Percentiles rank a stretch among this genome's conserved stretches.
Conservation (phyloP, 1,140 invertebrate genomes). For the Fopius arisanus region DNA sequence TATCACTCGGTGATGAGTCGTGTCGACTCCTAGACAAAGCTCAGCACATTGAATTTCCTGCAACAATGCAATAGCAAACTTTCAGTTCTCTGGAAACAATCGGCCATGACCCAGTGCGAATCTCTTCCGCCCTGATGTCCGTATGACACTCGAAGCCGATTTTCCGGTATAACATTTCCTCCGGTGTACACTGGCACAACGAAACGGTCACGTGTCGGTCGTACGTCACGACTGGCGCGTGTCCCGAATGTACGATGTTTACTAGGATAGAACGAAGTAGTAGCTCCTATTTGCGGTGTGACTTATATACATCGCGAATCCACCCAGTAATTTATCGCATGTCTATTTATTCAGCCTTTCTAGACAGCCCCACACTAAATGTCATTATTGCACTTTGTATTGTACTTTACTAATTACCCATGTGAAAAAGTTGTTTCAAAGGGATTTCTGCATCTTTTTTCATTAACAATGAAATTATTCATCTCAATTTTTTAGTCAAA, state of each 20-base stretch:
- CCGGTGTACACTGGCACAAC: constrained; percentile 14
- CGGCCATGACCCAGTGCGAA: not conserved
- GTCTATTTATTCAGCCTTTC: not conserved
- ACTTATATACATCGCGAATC: constrained; percentile 31
- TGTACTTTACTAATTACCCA: too few relatives aligned
- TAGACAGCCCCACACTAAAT: not conserved
- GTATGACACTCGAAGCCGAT: constrained; percentile 19
- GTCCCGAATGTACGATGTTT: constrained; percentile 43
- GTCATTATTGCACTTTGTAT: too few relatives aligned
- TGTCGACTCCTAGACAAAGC: not conserved
- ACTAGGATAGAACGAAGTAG: constrained; percentile 28
- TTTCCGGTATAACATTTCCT: constrained; percentile 18
- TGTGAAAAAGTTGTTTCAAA: too few relatives aligned
- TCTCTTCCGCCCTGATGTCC: not conserved
- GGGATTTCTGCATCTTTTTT: too few relatives aligned
- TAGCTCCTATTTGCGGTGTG: constrained; percentile 40
- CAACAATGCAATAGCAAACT: not conserved
- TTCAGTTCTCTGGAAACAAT: not conserved
- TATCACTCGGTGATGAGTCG: too few relatives aligned
- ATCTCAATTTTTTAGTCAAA: too few relatives aligned
- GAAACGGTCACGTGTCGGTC: constrained; percentile 57
- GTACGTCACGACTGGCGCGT: constrained; percentile 50
- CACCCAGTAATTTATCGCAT: constrained; percentile 25
- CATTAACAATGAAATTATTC: too few relatives aligned
- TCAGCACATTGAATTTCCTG: not conserved